Evolutionary conservation across 2,888 invertebrate species (phyloP).

Genomic region (Aquatica leii): DNA sequence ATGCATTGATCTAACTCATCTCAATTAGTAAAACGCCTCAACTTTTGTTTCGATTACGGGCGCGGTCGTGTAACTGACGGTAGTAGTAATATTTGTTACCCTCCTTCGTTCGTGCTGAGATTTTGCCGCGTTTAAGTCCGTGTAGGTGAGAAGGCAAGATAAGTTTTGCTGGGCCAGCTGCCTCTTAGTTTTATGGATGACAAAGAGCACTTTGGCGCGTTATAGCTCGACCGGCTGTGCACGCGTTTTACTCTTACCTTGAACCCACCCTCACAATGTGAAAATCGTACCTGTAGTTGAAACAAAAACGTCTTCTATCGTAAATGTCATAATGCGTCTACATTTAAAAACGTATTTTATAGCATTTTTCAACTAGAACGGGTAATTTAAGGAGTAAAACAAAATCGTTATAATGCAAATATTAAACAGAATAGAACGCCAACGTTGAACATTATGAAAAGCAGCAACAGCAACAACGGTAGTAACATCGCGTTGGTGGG

Average conservation of each 20-base stretch:
- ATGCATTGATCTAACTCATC: slow-evolving; percentile 52
- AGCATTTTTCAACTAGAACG: slow-evolving; percentile 15
- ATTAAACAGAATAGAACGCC: slow-evolving; percentile 40
- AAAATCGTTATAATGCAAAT: slow-evolving; percentile 40
- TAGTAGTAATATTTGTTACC: slow-evolving; percentile 41
- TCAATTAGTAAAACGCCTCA: slow-evolving; percentile 21
- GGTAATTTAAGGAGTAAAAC: slow-evolving; percentile 16
- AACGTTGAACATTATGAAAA: slow-evolving; percentile 40
- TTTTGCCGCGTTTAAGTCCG: slow-evolving; percentile 33
- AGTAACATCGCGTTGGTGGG: slow-evolving; percentile 34
- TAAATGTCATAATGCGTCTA: not conserved
- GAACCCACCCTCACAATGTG: slow-evolving; percentile 45
- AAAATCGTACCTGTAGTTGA: slow-evolving; percentile 37
- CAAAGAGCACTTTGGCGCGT: slow-evolving; percentile 56
- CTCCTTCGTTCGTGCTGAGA: slow-evolving; percentile 48
- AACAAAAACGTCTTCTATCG: not conserved
- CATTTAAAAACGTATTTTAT: slow-evolving; percentile 4
- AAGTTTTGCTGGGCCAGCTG: slow-evolving; percentile 53
- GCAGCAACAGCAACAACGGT: slow-evolving; percentile 32
- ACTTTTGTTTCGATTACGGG: slow-evolving; percentile 15
- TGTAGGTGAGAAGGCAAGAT: slow-evolving; percentile 43
- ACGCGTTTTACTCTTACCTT: slow-evolving; percentile 43
- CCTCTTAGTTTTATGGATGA: slow-evolving; percentile 57
- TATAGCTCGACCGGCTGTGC: slow-evolving; percentile 54
- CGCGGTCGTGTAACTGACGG: slow-evolving; percentile 9